Conservation (phyloP, 2,888 invertebrate genomes). For the Meteorus colon region DNA sequence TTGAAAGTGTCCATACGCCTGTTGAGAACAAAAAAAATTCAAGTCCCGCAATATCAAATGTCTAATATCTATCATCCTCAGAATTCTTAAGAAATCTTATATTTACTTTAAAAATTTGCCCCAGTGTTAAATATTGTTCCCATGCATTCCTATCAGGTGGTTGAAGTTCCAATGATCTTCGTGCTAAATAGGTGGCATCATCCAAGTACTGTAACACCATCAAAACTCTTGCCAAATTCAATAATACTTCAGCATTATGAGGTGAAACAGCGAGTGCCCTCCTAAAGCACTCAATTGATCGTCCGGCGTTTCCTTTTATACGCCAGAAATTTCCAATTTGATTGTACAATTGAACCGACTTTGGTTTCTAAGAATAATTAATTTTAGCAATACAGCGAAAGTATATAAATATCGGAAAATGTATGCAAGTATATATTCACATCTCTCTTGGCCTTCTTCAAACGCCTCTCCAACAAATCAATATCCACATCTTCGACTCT, state of each 20-base stretch:
- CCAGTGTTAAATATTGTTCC: conserved; percentile 93
- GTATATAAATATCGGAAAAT: not conserved
- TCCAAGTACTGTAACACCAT: conserved; percentile 91
- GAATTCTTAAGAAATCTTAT: conserved; percentile 1
- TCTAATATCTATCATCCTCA: not conserved
- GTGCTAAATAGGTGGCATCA: conserved; percentile 90
- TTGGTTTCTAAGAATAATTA: conserved; percentile 78
- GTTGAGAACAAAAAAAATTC: conserved; percentile 19
- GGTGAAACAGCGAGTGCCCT: conserved; percentile 89
- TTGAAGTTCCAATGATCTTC: conserved; percentile 88
- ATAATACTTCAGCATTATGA: conserved; percentile 88
- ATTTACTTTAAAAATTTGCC: conserved; percentile 87
- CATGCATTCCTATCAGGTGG: conserved; percentile 90
- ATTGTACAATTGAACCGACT: conserved; percentile 89
- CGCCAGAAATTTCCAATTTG: conserved; percentile 95
- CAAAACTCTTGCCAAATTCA: conserved; percentile 88
- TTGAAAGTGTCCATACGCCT: conserved; percentile 90
- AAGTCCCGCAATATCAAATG: not conserved
- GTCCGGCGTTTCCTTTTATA: conserved; percentile 89
- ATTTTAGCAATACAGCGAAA: not conserved
- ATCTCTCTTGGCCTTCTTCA: conserved; percentile 86
- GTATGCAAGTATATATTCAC: conserved; percentile 61
- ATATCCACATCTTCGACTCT: conserved; percentile 82
- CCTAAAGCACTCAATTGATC: conserved; percentile 92
- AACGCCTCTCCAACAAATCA: conserved; percentile 81